Evolutionary conservation across 2,888 invertebrate species (phyloP).

Genomic region (Smittia aterrima): DNA sequence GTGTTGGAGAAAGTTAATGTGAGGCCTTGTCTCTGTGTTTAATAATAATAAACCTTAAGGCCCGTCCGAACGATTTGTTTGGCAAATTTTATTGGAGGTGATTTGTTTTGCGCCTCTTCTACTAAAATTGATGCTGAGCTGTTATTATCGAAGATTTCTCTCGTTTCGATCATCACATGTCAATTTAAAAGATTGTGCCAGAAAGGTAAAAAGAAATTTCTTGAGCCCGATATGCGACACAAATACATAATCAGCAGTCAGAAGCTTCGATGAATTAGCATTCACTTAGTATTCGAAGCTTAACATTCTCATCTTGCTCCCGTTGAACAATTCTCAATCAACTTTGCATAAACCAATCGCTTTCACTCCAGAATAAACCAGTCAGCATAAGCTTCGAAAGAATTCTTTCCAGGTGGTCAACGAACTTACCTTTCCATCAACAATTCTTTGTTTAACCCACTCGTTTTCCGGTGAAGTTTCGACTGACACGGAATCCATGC

Average conservation of each 20-base stretch:
- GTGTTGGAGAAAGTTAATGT: neutral
- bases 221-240: conserved; percentile 2
- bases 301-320: too few species aligned
- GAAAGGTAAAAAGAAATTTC: neutral
- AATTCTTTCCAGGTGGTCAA: conserved; percentile 5
- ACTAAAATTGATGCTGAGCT: neutral
- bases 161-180: neutral
- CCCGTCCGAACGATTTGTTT: neutral
- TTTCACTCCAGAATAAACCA: neutral
- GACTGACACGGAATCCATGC: conserved; percentile 85
- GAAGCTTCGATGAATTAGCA: neutral
- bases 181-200: conserved; percentile 3
- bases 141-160: conserved; percentile 6
- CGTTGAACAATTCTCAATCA: too few species aligned
- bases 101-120: neutral
- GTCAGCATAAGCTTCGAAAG: neutral
- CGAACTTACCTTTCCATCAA: conserved; percentile 68
- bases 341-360: too few species aligned
- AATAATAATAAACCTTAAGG: neutral
- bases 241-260: conserved; percentile 5
- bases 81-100: neutral
- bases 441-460: conserved; percentile 77
- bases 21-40: neutral
- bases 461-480: conserved; percentile 85
- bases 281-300: too few species aligned